Percentiles rank a stretch among this genome's conserved stretches.
Evolutionary conservation across 2,113 vertebrate genomes (phyloP).

Genomic region (Laticauda colubrina): DNA sequence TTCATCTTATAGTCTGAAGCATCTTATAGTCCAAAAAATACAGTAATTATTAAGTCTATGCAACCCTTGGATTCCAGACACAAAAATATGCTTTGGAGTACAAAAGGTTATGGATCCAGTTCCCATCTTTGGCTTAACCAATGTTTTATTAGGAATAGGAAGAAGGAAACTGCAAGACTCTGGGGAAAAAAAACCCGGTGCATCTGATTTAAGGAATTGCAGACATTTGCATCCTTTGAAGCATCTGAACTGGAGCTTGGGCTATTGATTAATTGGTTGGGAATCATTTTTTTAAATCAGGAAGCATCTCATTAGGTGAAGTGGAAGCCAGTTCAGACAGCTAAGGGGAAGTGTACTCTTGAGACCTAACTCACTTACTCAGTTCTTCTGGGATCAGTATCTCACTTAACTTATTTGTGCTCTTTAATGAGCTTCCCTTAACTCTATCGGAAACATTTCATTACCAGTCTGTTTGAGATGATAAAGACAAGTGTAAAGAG

Average conservation of each 20-base stretch:
- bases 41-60: background rate
- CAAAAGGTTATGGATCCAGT: background rate
- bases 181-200: fast-evolving
- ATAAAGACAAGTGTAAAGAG: background rate
- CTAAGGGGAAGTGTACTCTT: background rate
- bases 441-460: background rate
- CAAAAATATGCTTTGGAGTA: background rate
- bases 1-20: too few relatives aligned
- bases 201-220: background rate
- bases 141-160: background rate
- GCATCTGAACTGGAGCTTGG: background rate
- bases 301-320: background rate
- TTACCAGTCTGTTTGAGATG: background rate
- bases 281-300: background rate
- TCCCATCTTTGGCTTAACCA: background rate
- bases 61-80: background rate
- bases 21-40: too few relatives aligned
- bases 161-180: background rate
- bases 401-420: conserved; percentile 28
- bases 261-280: background rate
- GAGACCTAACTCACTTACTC: conserved; percentile 29
- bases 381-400: conserved; percentile 37
- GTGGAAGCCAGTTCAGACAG: conserved; percentile 20
- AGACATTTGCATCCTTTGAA: background rate
- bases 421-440: conserved; percentile 19